Base-by-base conservation (phyloP, 2,888 invertebrate species). In the Drosophila dives region DNA sequence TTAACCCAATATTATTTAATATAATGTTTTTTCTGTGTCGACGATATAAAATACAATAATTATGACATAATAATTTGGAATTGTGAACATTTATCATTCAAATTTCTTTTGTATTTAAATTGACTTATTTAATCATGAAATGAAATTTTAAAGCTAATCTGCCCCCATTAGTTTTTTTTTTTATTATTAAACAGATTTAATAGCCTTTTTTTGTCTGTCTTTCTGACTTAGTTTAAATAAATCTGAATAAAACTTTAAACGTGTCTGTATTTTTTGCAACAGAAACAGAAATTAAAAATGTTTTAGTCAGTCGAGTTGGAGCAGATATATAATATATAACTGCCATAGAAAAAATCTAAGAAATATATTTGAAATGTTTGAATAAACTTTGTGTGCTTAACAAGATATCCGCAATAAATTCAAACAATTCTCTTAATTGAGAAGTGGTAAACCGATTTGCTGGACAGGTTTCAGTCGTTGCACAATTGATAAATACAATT, bases 11-110 rank as follows among this genome's bases (percentile, higher is more conserved):
- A 12, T 20, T 20, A 0, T 1, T 1, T n/a, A n/a, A 0, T 42
- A n/a, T 20, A 11, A 20, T 12, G 0, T 20, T 6, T 20, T 20
- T 20, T 0, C 3, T n/a, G 10, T 2, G 6, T 12, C 42, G 6
- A 6, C 20, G n/a, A n/a, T n/a, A n/a, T n/a, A n/a, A n/a, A 7
- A 7, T 45, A 15, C 7, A 20, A 2, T 45, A 45, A 15, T 12
- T 12, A n/a, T n/a, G n/a, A 17, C n/a, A 40, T n/a, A 40, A 10
- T n/a, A 36, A 1, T 3, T 38, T 8, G 3, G 3, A n/a, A n/a
- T n/a, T 40, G 38, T 33, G 4, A 33, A 33, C 5, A 11, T 29
- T 29, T 29, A 29, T 29, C 29, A 29, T 2, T 0, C 15, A 38
- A 38, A 17, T 38, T 17, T 17, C 0, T 17, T 38, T 17, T 17